Base-by-base conservation (phyloP, 2,113 vertebrate species). In the Mesocricetus auratus region DNA sequence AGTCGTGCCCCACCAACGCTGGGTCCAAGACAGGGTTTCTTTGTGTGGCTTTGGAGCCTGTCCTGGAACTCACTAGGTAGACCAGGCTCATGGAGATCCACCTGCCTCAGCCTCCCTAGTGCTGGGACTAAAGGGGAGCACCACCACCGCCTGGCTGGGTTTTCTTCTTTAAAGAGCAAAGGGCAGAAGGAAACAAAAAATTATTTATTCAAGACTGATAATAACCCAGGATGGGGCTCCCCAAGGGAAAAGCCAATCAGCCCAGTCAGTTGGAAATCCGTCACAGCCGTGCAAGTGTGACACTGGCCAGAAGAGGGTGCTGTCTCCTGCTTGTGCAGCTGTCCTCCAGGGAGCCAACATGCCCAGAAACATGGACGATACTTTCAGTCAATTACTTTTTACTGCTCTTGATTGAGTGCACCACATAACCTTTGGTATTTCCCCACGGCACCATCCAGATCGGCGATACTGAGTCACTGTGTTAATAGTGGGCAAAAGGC, bases 231-330 rank as follows among this genome's bases (percentile, higher is more conserved):
- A 86, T 33, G 60, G 85, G 16, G 5, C 50, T 17, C 12, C 17
- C 36, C 60, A 42, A 15, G 10, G 15, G 39, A 79, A 92, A 85
- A 8, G 62, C 42, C 60, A 47, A 31, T n/a, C n/a, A 21, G 31
- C 42, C 56, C 26, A 9, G 0, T 0, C 2, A 4, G 13, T 2
- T 50, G 31, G 24, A 29, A 13, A 53, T 62, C 45, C 2, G 45
- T 19, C 22, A 58, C 45, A 81, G 75, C 58, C n/a, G 0, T 82
- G 93, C 53, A 86, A 29, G 16, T 77, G 66, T 47, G 12, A 33
- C 78, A 17, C 60, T 86, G 82, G 42, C 93, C 97, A 94, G 93
- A 24, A 98, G 97, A 95, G 96, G 97, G 96, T 82, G 68, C 93
- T 96, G 94, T 58, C 68, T 58, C 60, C 96, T 77, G 56, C 71